These are phyloP conservation scores for Hippotragus niger DNA, from an alignment of 2,113 vertebrate genomes.

Conservation along the genomic window DNA sequence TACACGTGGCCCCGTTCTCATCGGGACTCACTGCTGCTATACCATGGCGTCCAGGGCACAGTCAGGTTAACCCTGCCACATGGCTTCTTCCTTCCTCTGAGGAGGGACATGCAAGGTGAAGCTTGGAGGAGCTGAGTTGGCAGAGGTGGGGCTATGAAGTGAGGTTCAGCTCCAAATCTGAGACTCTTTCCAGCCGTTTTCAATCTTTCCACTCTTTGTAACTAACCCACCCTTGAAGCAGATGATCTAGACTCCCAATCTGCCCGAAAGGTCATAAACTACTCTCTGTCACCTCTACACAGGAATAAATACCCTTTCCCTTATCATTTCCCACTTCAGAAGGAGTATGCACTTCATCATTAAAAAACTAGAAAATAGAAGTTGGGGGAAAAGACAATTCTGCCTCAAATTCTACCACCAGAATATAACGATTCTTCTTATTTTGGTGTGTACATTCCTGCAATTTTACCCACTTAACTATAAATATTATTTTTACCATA, in stretches of 20 bases:
- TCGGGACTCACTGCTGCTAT: neutral
- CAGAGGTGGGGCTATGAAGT: neutral
- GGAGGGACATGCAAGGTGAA: neutral
- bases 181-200: neutral
- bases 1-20: neutral
- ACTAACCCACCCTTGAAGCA: neutral
- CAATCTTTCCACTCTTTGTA: neutral
- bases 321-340: neutral
- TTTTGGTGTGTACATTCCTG: neutral
- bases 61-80: neutral
- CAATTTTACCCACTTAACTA: neutral
- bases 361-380: constrained; percentile 31
- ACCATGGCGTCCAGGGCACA: neutral
- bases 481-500: constrained; percentile 26
- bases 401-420: neutral
- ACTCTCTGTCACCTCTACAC: neutral
- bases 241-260: neutral
- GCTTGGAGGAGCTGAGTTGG: neutral
- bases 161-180: neutral
- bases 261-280: neutral
- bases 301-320: neutral
- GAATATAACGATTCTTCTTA: neutral
- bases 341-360: neutral
- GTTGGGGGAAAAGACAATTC: neutral
- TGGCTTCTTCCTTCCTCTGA: neutral